phyloP scores from a whole-genome alignment of 2,888 invertebrate species.

The Macaria liturata region DNA sequence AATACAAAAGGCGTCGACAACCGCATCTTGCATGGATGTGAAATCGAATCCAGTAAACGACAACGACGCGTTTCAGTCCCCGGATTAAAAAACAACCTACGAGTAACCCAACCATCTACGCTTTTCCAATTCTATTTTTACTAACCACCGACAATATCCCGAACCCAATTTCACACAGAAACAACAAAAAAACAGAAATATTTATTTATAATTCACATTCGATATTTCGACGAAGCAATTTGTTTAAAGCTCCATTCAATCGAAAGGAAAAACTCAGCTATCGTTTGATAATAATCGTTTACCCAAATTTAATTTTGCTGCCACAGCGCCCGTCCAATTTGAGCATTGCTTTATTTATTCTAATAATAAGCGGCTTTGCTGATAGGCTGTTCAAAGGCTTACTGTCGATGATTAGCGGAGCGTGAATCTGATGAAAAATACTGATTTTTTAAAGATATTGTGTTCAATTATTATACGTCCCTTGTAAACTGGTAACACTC shows the following conservation, averaged over 20 bases:
- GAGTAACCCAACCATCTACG: slow-evolving; percentile 48
- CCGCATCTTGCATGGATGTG: slow-evolving; percentile 49
- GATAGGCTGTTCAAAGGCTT: slow-evolving; percentile 29
- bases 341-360: slow-evolving; percentile 36
- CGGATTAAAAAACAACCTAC: slow-evolving; percentile 47
- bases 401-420: slow-evolving; percentile 29
- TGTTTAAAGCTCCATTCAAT: slow-evolving; percentile 43
- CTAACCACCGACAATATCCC: slow-evolving; percentile 46
- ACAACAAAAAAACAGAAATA: slow-evolving; percentile 16
- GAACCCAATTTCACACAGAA: slow-evolving; percentile 35
- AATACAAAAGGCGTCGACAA: slow-evolving; percentile 25
- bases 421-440: slow-evolving; percentile 22
- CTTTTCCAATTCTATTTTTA: slow-evolving; percentile 60
- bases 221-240: slow-evolving; percentile 39
- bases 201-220: slow-evolving; percentile 30
- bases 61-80: slow-evolving; percentile 35
- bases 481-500: no score
- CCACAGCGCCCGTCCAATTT: slow-evolving; percentile 32
- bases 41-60: slow-evolving; percentile 49
- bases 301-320: slow-evolving; percentile 42
- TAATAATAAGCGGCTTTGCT: slow-evolving; percentile 31
- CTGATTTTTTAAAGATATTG: no score
- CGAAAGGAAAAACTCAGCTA: slow-evolving; percentile 41
- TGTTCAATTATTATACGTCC: no score
- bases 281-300: slow-evolving; percentile 46